Conservation (phyloP, 2,888 invertebrate genomes). For the Torymus tubicola region DNA sequence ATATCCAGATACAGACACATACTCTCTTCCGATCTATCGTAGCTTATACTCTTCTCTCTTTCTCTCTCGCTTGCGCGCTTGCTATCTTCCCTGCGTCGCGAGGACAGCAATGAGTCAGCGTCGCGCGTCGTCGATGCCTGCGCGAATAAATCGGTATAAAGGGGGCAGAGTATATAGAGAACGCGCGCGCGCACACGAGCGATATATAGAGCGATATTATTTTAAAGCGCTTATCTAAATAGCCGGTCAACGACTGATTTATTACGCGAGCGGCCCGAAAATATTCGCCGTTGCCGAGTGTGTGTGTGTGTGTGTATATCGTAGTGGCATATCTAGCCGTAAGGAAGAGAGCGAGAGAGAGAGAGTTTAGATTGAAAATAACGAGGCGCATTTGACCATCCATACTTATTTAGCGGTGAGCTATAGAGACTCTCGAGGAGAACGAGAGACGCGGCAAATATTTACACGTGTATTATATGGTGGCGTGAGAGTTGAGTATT, state of each 20-base stretch:
- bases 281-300: not conserved
- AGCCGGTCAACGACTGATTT: conserved; percentile 58
- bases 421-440: too few species aligned
- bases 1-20: not conserved
- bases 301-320: not conserved
- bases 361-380: conserved; percentile 37
- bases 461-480: not conserved
- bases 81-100: conserved; percentile 12
- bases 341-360: too few species aligned
- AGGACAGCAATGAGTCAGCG: conserved; percentile 35
- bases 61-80: not conserved
- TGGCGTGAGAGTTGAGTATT: too few species aligned
- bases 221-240: conserved; percentile 58
- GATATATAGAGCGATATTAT: conserved; percentile 53
- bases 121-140: conserved; percentile 23
- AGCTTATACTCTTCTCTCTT: too few species aligned
- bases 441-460: too few species aligned
- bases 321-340: too few species aligned
- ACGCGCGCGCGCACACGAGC: not conserved
- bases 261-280: conserved; percentile 49
- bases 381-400: conserved; percentile 31
- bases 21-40: not conserved
- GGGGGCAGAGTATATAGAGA: conserved; percentile 2
- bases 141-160: conserved; percentile 12
- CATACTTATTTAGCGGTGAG: conserved; percentile 1